A percentile compares a stretch with the other conserved stretches of the same genome.
Conservation (phyloP, 1,140 invertebrate genomes). For the Drosophila pruinosa region DNA sequence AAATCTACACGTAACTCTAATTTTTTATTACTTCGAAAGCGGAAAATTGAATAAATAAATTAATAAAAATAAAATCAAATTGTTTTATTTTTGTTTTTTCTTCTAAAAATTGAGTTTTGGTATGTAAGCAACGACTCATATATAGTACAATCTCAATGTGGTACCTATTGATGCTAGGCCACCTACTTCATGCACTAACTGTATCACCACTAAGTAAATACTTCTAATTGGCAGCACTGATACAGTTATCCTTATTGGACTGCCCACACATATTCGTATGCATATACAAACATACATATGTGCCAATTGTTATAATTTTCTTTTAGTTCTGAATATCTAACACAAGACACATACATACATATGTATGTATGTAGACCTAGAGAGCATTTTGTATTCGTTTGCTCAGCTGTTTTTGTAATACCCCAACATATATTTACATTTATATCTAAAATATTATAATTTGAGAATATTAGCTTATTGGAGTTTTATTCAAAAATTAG, state of each 20-base stretch:
- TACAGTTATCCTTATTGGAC: not conserved
- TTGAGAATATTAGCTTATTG: too few species aligned
- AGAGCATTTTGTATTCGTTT: not conserved
- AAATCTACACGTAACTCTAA: constrained; percentile 41
- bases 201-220: too few species aligned
- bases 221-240: not conserved
- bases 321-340: too few species aligned
- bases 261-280: not conserved
- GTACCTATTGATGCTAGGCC: not conserved
- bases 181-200: too few species aligned
- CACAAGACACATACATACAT: not conserved
- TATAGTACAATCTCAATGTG: too few species aligned
- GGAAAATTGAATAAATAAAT: constrained; percentile 25
- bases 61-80: not conserved
- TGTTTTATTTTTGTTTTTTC: not conserved
- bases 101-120: too few species aligned
- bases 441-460: not conserved
- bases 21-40: constrained; percentile 37
- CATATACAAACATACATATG: not conserved
- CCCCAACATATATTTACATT: not conserved
- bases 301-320: not conserved
- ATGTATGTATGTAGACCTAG: too few species aligned
- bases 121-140: too few species aligned
- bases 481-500: too few species aligned
- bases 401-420: not conserved